Conservation (phyloP, 2,113 vertebrate species). For the Mormoops blainvillei region DNA sequence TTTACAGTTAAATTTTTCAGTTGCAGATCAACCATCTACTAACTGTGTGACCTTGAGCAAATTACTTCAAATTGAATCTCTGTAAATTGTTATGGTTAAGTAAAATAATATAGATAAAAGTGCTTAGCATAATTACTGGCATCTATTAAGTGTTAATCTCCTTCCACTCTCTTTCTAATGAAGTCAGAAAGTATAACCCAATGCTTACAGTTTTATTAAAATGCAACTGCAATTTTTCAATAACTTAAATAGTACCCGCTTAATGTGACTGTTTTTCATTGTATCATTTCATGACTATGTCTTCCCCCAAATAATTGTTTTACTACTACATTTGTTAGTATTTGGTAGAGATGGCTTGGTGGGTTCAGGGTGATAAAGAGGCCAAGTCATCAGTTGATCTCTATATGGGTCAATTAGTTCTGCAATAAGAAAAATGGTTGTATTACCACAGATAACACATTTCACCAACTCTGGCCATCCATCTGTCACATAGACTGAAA, state of each 20-base stretch:
- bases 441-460: neutral
- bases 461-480: neutral
- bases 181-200: neutral
- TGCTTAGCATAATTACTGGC: neutral
- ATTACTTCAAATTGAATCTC: neutral
- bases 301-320: neutral
- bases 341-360: neutral
- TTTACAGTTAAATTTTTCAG: neutral
- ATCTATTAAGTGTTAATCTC: slow-evolving; percentile 1
- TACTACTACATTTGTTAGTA: neutral
- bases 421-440: slow-evolving; percentile 28
- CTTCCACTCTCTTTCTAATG: slow-evolving; percentile 14
- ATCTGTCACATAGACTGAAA: slow-evolving; percentile 8
- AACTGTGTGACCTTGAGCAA: neutral
- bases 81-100: neutral
- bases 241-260: neutral
- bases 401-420: neutral
- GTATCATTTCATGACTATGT: neutral
- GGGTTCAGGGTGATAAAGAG: neutral
- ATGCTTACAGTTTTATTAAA: neutral
- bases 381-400: slow-evolving; percentile 36
- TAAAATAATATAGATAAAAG: slow-evolving; percentile 23
- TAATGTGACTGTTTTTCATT: neutral
- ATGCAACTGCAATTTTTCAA: neutral
- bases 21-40: neutral